Conservation (phyloP, 2,797 vertebrate genomes). For the Clamator glandarius region DNA sequence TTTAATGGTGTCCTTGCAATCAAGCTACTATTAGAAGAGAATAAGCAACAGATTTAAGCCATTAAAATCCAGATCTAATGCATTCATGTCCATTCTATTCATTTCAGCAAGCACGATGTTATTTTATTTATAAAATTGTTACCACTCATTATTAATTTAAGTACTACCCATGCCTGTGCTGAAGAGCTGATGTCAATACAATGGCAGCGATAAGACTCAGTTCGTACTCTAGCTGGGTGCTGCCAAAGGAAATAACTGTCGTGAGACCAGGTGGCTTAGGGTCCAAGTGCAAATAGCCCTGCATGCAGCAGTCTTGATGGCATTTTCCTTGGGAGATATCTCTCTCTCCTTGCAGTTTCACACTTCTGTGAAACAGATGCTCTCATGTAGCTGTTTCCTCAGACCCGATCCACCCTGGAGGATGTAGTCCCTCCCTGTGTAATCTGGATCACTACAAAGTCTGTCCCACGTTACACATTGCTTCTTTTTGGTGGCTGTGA, state of each 20-base stretch:
- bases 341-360: neutral
- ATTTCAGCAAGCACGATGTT: neutral
- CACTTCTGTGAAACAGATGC: neutral
- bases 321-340: neutral
- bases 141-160: slow-evolving; percentile 32
- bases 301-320: neutral
- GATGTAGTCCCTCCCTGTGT: neutral
- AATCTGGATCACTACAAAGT: neutral
- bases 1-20: slow-evolving; percentile 6
- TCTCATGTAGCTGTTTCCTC: neutral
- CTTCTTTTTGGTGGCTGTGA: neutral
- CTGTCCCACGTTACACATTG: rapidly evolving
- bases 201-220: neutral
- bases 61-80: slow-evolving; percentile 8
- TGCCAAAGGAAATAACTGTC: neutral
- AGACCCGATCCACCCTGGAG: neutral
- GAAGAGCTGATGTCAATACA: neutral
- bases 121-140: slow-evolving; percentile 45
- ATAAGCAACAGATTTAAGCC: neutral
- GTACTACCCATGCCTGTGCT: neutral
- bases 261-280: neutral
- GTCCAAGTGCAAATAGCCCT: rapidly evolving
- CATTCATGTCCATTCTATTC: neutral
- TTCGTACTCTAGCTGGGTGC: neutral
- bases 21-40: neutral